Evolutionary conservation across 64 coral and sea anemone genomes (phyloP), one percentile per base, ranked within the genome.

Genomic region (Porites lutea): DNA sequence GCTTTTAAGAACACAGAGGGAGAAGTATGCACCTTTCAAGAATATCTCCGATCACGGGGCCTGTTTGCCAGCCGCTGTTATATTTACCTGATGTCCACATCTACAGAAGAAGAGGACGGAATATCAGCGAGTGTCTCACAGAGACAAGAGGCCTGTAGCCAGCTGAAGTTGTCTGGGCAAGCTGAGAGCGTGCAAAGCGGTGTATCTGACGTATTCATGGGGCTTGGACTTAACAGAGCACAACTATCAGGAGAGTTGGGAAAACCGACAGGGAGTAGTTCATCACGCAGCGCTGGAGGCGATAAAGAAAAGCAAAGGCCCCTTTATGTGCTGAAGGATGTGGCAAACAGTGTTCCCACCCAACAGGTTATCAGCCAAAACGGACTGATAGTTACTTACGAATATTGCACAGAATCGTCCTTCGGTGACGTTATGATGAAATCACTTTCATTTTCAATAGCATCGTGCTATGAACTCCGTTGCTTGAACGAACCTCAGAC

Each of bases 21-120:
- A 27, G 52, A 80, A 18, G 13, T 10, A 43, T 69, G 82, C 49
- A 87, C 72, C 3, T 88, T 43, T 88, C 27, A 52, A 14, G 73
- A 78, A n/a, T 89, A 89, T 49, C 37, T 89, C 2, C 78, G 45
- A 61, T 89, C 54, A 8, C 7, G 61, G 0, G 73, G 73, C 22
- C 48, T 89, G 6, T 78, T 77, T 79, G 53, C 87, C n/a, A 89
- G 74, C 45, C 21, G 8, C 16, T 62, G 52, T 77, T 44, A 48
- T 49, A 43, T 88, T 46, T 79, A 88, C 65, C 78, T 88, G 4
- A 87, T 93, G 82, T 87, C 82, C 22, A 86, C 82, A 79, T 15
- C 57, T 11, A 82, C 44, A 71, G 89, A 72, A 51, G 79, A 74
- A 48, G 11, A 19, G 8, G 44, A 13, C 4, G 72, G 8, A 75